Conservation (phyloP, 2,113 vertebrate species). For the Tyto alba region DNA sequence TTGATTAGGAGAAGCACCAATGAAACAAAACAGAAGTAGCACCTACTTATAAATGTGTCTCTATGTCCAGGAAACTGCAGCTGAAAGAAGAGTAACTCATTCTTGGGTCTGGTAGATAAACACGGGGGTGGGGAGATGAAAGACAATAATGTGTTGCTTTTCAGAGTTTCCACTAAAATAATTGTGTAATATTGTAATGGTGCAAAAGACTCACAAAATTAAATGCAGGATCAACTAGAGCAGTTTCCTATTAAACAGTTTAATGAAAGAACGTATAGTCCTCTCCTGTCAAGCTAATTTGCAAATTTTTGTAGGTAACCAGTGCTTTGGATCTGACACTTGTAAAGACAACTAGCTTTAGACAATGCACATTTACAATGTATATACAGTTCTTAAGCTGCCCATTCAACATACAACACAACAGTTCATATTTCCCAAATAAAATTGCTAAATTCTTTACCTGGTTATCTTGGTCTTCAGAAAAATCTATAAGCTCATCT, state of each 20-base stretch:
- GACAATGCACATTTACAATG: not conserved
- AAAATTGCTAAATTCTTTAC: slow-evolving; percentile 61
- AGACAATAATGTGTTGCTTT: not conserved
- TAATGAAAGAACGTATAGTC: not conserved
- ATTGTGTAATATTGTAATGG: not conserved
- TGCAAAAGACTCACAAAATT: not conserved
- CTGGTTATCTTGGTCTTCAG: slow-evolving; percentile 93
- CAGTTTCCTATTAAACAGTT: not conserved
- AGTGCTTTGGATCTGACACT: not conserved
- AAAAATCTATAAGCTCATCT: slow-evolving; percentile 85
- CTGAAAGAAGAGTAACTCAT: not conserved
- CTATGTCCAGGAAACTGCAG: not conserved
- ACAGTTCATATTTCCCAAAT: not conserved
- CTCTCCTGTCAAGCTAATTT: not conserved
- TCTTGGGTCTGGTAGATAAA: not conserved
- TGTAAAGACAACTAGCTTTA: not conserved
- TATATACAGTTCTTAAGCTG: not conserved
- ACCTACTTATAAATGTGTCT: not conserved
- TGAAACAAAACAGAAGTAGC: not conserved
- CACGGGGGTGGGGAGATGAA: not conserved
- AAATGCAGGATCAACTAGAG: not conserved
- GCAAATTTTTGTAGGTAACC: not conserved
- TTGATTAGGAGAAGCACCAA: not conserved
- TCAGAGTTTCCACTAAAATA: not conserved
- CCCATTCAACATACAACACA: not conserved